phyloP scores from a whole-genome alignment of 30 jellyfish, hydroid and myxozoan genomes.

The Hydractinia echinata region DNA sequence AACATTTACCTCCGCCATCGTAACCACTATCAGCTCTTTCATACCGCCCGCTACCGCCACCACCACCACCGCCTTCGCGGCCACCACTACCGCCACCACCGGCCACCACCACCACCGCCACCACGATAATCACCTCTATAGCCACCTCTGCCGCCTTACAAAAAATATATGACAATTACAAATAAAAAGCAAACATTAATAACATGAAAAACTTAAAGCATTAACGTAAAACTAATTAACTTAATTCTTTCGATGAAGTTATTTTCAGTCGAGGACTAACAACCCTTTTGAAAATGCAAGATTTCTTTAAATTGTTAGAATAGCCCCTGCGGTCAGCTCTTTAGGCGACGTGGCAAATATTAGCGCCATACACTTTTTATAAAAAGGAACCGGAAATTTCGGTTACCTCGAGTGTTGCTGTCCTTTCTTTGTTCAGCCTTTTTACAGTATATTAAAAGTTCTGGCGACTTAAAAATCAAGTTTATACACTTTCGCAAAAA shows the following conservation, averaged over 20 bases:
- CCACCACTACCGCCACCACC: slow-evolving; percentile 18
- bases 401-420: too few relatives aligned
- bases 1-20: slow-evolving; percentile 37
- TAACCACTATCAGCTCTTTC: slow-evolving; percentile 43
- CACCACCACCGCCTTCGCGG: slow-evolving; percentile 13
- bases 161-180: too few relatives aligned
- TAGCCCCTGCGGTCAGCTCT: neutral
- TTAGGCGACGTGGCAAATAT: too few relatives aligned
- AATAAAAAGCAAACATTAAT: neutral
- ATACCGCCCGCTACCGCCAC: slow-evolving; percentile 41
- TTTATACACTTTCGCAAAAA: too few relatives aligned
- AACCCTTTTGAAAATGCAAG: neutral
- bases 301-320: neutral
- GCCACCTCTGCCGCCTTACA: slow-evolving; percentile 33
- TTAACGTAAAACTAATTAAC: neutral
- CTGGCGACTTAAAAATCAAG: too few relatives aligned
- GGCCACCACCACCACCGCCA: slow-evolving; percentile 4
- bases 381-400: too few relatives aligned
- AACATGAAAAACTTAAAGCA: neutral
- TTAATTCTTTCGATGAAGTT: neutral
- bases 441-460: too few relatives aligned
- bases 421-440: too few relatives aligned
- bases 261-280: neutral
- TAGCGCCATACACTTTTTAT: too few relatives aligned
- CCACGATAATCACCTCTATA: slow-evolving; percentile 14